Percentiles rank a stretch among this genome's conserved stretches.
phyloP scores from a whole-genome alignment of 2,888 invertebrate genomes.

The Hyppa rectilinea region DNA sequence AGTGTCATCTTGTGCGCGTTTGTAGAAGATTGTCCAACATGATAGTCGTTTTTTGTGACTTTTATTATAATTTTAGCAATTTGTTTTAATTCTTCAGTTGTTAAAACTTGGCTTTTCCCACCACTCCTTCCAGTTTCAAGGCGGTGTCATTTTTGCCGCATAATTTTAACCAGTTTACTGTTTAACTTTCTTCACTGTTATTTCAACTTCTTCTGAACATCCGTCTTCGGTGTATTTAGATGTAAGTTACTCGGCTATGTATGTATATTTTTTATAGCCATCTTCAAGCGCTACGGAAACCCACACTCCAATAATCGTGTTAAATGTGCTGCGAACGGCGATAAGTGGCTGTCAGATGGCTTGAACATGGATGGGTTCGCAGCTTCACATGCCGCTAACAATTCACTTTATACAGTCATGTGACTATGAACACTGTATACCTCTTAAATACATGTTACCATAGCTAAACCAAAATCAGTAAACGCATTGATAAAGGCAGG shows the following conservation, averaged over 20 bases:
- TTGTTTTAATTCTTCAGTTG: conserved; percentile 7
- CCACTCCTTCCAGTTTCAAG: not conserved
- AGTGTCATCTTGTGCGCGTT: conserved; percentile 62
- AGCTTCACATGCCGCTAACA: conserved; percentile 5
- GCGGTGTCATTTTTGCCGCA: not conserved
- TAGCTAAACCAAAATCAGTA: not conserved
- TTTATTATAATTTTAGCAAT: conserved; percentile 8
- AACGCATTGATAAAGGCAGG: not conserved
- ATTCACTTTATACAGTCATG: not conserved
- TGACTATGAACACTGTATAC: too few relatives aligned
- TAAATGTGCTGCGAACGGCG: conserved; percentile 56
- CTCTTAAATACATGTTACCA: not conserved
- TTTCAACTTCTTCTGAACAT: not conserved
- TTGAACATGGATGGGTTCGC: conserved; percentile 22
- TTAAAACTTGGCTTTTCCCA: not conserved
- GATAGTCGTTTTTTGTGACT: conserved; percentile 22
- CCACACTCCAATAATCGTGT: conserved; percentile 54
- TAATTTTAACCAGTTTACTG: too few relatives aligned
- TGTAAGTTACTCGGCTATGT: not conserved
- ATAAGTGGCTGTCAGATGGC: conserved; percentile 55
- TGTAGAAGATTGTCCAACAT: conserved; percentile 31
- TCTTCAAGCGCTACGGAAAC: conserved; percentile 38
- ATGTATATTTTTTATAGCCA: conserved; percentile 36
- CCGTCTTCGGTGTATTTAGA: not conserved
- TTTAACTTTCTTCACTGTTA: not conserved